These are phyloP conservation scores for Micropoecilia bifurca DNA, from an alignment of 2,797 vertebrate species.

Conservation along the genomic window DNA sequence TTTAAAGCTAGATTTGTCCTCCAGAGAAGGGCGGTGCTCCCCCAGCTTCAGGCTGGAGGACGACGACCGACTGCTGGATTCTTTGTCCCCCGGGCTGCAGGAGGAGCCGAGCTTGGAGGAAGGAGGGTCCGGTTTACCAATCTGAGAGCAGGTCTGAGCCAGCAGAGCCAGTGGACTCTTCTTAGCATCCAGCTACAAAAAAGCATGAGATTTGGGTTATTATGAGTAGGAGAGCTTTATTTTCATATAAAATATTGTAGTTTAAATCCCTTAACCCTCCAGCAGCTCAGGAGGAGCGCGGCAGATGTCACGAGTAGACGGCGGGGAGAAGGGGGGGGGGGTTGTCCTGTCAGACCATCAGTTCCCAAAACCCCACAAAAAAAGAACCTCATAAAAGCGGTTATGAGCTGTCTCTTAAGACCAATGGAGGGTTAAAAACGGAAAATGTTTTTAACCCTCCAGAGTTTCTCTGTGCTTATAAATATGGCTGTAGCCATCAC, in stretches of 20 bases:
- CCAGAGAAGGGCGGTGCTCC: constrained; percentile 82
- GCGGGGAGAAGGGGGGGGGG: no score
- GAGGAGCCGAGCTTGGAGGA: constrained; percentile 90
- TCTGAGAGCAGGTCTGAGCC: constrained; percentile 98
- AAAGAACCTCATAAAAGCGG: no score
- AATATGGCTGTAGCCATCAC: not conserved
- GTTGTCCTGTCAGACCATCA: no score
- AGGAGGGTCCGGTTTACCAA: constrained; percentile 81
- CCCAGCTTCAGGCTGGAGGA: constrained; percentile 73
- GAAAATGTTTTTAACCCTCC: no score
- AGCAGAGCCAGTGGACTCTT: constrained; percentile 82
- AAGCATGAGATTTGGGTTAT: constrained; percentile 14
- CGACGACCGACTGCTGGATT: constrained; percentile 77
- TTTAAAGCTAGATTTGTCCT: constrained; percentile 98
- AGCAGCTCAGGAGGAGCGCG: no score
- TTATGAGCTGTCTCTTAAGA: no score
- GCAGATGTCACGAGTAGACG: no score
- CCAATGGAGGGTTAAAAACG: no score
- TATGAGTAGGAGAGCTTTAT: not conserved
- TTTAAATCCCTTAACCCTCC: not conserved
- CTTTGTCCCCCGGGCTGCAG: constrained; percentile 87
- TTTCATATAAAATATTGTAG: not conserved
- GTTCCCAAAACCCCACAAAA: no score
- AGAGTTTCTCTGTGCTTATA: not conserved
- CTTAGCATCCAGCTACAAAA: constrained; percentile 93